Percentiles rank a stretch among this genome's conserved stretches.
Evolutionary conservation across 2,113 vertebrate species (phyloP).

Genomic region (Acanthochromis polyacanthus): DNA sequence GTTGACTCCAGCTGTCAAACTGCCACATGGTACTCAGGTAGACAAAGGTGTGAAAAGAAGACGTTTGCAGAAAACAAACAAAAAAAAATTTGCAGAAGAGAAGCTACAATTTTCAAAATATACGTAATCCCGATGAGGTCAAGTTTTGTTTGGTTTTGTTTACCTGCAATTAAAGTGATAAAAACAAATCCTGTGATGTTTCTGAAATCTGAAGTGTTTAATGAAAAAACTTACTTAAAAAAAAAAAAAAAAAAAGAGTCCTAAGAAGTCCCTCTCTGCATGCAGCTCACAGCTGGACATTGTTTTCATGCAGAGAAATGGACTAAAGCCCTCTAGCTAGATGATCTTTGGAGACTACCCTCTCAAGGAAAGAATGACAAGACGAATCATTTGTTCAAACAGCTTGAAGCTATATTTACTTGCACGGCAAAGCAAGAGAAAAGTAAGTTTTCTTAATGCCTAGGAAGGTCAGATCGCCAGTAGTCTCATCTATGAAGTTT

Average conservation of each 20-base stretch:
- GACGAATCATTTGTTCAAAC: slow-evolving; percentile 24
- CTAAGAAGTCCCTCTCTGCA: slow-evolving; percentile 20
- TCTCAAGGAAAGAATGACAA: slow-evolving; percentile 3
- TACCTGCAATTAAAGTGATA: neutral
- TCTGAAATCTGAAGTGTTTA: slow-evolving; percentile 20
- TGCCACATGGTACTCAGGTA: neutral
- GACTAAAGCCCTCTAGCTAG: slow-evolving; percentile 31
- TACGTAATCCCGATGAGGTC: neutral
- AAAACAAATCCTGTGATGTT: slow-evolving; percentile 8
- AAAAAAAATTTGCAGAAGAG: neutral
- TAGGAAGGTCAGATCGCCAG: slow-evolving; percentile 6
- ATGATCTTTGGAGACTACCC: slow-evolving; percentile 29
- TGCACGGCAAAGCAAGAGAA: neutral
- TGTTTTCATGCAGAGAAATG: slow-evolving; percentile 50
- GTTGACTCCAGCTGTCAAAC: neutral
- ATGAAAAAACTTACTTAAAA: slow-evolving; percentile 5
- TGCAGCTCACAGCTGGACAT: slow-evolving; percentile 41
- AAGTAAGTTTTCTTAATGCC: slow-evolving; percentile 2
- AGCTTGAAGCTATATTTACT: slow-evolving; percentile 28
- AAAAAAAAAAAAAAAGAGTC: neutral
- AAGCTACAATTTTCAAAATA: neutral
- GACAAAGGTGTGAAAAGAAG: neutral
- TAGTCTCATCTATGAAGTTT: neutral
- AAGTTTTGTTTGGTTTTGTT: neutral
- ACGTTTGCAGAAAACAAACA: neutral